Evolutionary conservation across 2,888 invertebrate species (phyloP).

Genomic region (Diplazon laetatorius): DNA sequence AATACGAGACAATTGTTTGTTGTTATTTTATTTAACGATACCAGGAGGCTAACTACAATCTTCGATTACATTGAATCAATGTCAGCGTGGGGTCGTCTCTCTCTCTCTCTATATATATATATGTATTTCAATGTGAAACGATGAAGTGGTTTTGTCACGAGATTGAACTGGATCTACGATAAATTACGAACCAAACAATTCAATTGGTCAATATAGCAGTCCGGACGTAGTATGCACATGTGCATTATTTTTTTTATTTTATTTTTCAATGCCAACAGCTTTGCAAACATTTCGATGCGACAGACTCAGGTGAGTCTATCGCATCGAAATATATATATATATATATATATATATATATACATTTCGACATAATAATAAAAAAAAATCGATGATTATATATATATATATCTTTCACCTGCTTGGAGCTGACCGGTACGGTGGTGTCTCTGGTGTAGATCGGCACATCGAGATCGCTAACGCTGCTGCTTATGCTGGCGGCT

Average conservation of each 20-base stretch:
- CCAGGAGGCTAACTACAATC: constrained; percentile 64
- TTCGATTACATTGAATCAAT: constrained; percentile 63
- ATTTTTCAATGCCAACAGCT: too few relatives aligned
- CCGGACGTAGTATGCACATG: not conserved
- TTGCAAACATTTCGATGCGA: too few relatives aligned
- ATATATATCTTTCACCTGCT: constrained; percentile 70
- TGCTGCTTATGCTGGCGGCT: constrained; percentile 84
- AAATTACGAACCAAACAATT: constrained; percentile 61
- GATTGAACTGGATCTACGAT: constrained; percentile 62
- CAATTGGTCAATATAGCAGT: constrained; percentile 51
- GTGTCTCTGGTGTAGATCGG: constrained; percentile 84
- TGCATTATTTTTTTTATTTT: too few relatives aligned
- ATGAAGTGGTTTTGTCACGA: constrained; percentile 47
- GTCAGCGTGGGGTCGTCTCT: constrained; percentile 52
- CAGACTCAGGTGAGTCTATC: too few relatives aligned
- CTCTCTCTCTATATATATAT: not conserved
- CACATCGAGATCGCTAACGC: constrained; percentile 84
- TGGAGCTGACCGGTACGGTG: constrained; percentile 77
- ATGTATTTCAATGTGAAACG: not conserved
- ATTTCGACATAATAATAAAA: too few relatives aligned
- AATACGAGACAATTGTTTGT: constrained; percentile 43
- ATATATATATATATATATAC: not conserved
- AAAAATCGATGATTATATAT: constrained; percentile 8
- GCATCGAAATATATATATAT: not conserved
- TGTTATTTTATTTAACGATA: too few relatives aligned